Base-by-base conservation (phyloP, 2,113 vertebrate genomes). In the Taxidea taxus region DNA sequence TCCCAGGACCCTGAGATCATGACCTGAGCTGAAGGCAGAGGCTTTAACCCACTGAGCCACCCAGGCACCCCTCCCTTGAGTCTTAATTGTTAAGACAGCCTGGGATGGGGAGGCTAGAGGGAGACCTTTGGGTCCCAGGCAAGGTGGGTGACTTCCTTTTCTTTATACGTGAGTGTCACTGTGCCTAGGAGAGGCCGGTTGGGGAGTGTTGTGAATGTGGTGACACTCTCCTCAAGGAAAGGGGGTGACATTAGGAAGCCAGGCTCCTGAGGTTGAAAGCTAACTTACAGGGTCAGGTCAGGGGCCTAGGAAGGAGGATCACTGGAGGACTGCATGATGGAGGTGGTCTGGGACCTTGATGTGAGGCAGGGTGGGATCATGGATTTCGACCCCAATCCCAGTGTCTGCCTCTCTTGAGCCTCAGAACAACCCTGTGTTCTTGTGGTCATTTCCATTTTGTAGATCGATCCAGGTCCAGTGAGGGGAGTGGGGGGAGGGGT, bases 111-210 rank as follows among this genome's bases (percentile, higher is more conserved):
- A 4, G 47, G 51, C 44, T 23, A 8, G 0, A 0, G 83, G 74
- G 75, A 81, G 42, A 11, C n/a, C 3, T n/a, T 10, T 14, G 7
- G 80, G 60, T 11, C 23, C 47, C n/a, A 51, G 86, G 56, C 81
- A 39, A 0, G 25, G 21, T 2, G 0, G 47, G 21, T 49, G 29
- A 49, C 49, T n/a, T 86, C 2, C 13, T 47, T 62, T 72, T 23
- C 31, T 54, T n/a, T 34, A 11, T n/a, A 3, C 25, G 56, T 27
- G 37, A 20, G 0, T 10, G 5, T 39, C 11, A 4, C 64, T 14
- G 0, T 13, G 25, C 20, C 16, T 1, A 15, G 78, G 60, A 44
- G 42, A 56, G 11, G 25, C 1, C 1, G 31, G 7, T 0, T 7
- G 12, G 34, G 62, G n/a, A 44, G n/a, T 1, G 21, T 44, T 9